Evolutionary conservation across 2,113 vertebrate genomes (phyloP), one percentile per base, ranked within the genome.

Genomic region (Rhegmatorhina hoffmannsi): DNA sequence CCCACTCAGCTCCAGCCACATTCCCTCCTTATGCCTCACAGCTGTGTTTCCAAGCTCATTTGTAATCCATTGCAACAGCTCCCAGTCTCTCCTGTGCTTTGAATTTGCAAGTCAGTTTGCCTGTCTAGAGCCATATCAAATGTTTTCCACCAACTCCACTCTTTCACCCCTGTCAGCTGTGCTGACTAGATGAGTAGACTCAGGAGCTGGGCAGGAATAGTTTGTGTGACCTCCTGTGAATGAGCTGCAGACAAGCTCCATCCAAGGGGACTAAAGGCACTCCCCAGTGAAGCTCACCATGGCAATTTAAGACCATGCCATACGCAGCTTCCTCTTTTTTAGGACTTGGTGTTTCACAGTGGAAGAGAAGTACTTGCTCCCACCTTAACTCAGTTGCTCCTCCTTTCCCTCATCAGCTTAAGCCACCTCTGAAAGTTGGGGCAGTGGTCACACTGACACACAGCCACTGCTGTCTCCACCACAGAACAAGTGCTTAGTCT

Each of bases 121-220:
- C 87, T 80, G 91, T 92, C 94, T 87, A 79, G 74, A 95, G 91
- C 77, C 23, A 7, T 87, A 87, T 69, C 81, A 83, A 49, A 58
- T 76, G 92, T 87, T 91, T 79, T 55, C 74, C 76, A 20, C 29
- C 33, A 55, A 73, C 80, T 89, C 44, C 40, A 19, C 62, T 81
- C 47, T 73, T 36, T 92, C 81, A 72, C 25, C 53, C 67, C 74
- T 73, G 88, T 70, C 95, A 94, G 85, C 79, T 2, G 0, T 1
- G 4, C 67, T 90, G 95, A 24, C 73, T 49, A 2, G 43, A 33
- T 55, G 86, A 74, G 87, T 5, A 38, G 36, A 47, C 78, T 74
- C 24, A 0, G 78, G 64, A 85, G 55, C 4, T 1, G 1, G 78
- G 74, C 72, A 80, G 79, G 59, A 76, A 64, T 4, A 28, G 50